Percentiles rank a stretch among this genome's conserved stretches.
Evolutionary conservation across 2,888 invertebrate genomes (phyloP).

Genomic region (Agonopterix heracliana): DNA sequence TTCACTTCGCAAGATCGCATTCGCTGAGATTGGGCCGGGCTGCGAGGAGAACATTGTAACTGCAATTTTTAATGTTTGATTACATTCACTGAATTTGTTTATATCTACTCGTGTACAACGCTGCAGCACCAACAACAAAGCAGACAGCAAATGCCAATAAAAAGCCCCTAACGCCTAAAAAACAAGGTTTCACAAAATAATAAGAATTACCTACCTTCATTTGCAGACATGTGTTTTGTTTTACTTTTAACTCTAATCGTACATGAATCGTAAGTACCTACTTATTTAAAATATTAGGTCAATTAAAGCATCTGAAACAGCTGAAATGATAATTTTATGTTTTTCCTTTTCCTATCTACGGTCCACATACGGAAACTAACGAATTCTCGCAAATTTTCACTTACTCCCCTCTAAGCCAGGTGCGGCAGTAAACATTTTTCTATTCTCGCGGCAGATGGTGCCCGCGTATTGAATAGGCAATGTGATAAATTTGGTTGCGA

Average conservation of each 20-base stretch:
- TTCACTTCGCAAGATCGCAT: conserved; percentile 7
- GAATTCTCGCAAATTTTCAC: not conserved
- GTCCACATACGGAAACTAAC: not conserved
- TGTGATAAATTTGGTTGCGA: conserved; percentile 70
- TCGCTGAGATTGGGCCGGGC: not conserved
- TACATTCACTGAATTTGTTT: too few relatives aligned
- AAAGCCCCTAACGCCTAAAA: not conserved
- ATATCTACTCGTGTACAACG: too few relatives aligned
- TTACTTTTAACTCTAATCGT: too few relatives aligned
- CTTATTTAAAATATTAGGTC: not conserved
- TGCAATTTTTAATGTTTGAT: not conserved
- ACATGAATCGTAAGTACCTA: not conserved
- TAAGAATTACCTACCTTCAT: too few relatives aligned
- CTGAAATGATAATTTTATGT: not conserved
- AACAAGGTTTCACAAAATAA: too few relatives aligned
- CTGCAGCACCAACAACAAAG: not conserved
- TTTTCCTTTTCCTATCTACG: not conserved
- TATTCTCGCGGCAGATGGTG: conserved; percentile 58
- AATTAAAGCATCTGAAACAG: not conserved
- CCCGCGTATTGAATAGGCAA: conserved; percentile 66
- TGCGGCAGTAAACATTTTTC: conserved; percentile 29
- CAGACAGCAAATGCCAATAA: not conserved
- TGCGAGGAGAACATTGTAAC: not conserved
- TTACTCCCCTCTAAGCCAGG: conserved; percentile 16
- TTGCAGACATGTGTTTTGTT: too few relatives aligned